Conservation (phyloP, 2,113 vertebrate species). For the Otus sunia region DNA sequence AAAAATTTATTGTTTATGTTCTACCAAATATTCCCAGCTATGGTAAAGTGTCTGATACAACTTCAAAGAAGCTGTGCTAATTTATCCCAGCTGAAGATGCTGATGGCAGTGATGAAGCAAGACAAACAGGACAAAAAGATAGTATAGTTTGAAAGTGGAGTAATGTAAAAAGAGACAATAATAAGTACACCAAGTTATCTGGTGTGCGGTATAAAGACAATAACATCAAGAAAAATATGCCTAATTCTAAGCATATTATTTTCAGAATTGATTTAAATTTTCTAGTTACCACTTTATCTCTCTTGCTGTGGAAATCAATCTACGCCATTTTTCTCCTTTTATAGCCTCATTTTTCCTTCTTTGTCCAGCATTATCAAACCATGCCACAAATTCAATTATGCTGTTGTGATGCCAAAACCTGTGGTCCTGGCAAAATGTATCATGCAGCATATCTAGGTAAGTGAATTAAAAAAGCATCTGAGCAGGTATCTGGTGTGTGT, state of each 20-base stretch:
- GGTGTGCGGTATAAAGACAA: neutral
- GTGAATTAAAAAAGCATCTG: conserved; percentile 82
- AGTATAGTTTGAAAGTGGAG: neutral
- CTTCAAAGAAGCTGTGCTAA: neutral
- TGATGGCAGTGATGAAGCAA: neutral
- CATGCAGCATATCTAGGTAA: conserved; percentile 79
- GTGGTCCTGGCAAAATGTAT: conserved; percentile 77
- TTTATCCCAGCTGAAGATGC: neutral
- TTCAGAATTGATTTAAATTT: conserved; percentile 58
- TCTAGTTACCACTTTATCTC: conserved; percentile 51
- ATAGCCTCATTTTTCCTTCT: conserved; percentile 55
- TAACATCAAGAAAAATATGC: neutral
- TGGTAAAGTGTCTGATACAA: neutral
- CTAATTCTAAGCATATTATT: conserved; percentile 53
- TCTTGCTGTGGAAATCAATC: conserved; percentile 39
- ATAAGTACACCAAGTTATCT: neutral
- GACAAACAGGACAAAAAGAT: neutral
- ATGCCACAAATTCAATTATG: conserved; percentile 76
- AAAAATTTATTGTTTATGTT: neutral
- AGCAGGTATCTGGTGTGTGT: conserved; percentile 88
- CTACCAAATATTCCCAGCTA: neutral
- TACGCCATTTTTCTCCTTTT: conserved; percentile 18
- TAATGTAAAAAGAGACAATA: neutral
- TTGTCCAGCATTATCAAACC: conserved; percentile 72
- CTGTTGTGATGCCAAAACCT: conserved; percentile 73